Evolutionary conservation across 2,888 invertebrate genomes (phyloP).

Genomic region (Yponomeuta plumbellus): DNA sequence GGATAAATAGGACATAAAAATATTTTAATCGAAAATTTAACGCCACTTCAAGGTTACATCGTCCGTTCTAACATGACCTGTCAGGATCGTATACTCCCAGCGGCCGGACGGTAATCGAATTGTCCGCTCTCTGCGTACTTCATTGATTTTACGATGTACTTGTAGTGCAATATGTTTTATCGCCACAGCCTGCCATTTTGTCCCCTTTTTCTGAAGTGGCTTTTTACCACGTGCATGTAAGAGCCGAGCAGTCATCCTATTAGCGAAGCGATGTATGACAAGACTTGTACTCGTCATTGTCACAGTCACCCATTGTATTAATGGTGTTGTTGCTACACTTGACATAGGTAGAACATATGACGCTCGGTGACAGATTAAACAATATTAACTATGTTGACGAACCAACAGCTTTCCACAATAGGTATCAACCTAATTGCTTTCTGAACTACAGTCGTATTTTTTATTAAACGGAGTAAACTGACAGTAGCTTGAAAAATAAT

Average conservation of each 20-base stretch:
- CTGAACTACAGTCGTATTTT: too few relatives aligned
- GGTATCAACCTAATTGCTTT: neutral
- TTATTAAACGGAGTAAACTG: too few relatives aligned
- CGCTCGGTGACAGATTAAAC: neutral
- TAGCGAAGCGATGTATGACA: conserved; percentile 1
- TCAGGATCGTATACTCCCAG: too few relatives aligned
- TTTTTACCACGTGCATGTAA: neutral
- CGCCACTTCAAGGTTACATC: too few relatives aligned
- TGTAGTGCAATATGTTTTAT: neutral
- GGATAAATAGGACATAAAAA: too few relatives aligned
- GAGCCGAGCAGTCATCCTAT: neutral
- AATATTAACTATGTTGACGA: neutral
- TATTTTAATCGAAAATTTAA: too few relatives aligned
- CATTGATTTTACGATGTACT: neutral
- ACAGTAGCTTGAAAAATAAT: too few relatives aligned
- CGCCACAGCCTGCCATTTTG: neutral
- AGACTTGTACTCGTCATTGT: neutral
- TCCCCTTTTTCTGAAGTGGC: neutral
- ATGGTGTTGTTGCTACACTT: neutral
- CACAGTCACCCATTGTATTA: neutral
- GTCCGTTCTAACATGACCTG: too few relatives aligned
- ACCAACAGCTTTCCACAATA: neutral
- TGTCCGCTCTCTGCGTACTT: too few relatives aligned
- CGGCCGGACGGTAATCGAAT: too few relatives aligned
- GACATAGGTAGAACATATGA: neutral